Evolutionary conservation across 2,797 vertebrate genomes (phyloP).

Genomic region (Alectoris magna): DNA sequence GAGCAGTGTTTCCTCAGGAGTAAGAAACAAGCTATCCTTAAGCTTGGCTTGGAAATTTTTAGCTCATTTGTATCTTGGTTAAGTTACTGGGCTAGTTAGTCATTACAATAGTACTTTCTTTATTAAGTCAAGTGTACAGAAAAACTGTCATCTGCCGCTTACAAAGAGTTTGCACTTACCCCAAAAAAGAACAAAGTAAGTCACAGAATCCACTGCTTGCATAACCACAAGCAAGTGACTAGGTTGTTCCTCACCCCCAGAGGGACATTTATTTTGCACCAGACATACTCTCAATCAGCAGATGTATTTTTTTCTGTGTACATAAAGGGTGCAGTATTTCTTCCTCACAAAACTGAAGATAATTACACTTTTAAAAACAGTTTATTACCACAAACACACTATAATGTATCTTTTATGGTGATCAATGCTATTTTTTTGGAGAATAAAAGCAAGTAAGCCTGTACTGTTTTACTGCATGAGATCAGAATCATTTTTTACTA

Average conservation of each 20-base stretch:
- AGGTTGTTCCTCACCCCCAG: neutral
- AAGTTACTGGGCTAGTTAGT: neutral
- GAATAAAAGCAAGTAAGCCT: neutral
- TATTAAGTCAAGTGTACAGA: neutral
- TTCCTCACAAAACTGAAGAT: neutral
- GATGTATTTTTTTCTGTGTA: neutral
- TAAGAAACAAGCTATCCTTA: neutral
- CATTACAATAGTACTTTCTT: neutral
- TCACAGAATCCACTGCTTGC: neutral
- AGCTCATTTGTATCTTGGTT: neutral
- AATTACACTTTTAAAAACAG: neutral
- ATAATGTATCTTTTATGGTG: neutral
- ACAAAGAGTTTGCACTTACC: neutral
- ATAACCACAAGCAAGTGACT: neutral
- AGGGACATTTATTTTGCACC: neutral
- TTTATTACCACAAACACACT: neutral
- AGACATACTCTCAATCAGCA: neutral
- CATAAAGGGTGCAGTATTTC: neutral
- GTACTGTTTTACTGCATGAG: neutral
- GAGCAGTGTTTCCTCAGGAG: neutral
- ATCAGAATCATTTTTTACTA: neutral
- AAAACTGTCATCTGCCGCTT: neutral
- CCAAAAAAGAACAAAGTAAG: rapidly evolving
- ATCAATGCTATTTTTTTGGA: neutral
- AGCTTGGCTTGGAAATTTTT: neutral